These are phyloP conservation scores for Halictus ligatus DNA, from an alignment of 2,888 invertebrate species.

Conservation along the genomic window DNA sequence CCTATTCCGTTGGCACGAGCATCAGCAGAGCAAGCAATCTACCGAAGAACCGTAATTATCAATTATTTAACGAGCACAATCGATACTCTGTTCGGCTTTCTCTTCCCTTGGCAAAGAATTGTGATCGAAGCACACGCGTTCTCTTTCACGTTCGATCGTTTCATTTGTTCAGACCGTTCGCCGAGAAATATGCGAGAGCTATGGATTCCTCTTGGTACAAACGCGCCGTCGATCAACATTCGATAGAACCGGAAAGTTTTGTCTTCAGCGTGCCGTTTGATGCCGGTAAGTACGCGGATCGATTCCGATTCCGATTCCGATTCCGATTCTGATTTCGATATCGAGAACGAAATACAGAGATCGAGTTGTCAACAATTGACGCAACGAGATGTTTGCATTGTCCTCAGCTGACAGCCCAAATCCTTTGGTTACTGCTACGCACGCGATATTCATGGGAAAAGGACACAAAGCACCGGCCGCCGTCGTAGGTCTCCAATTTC, in stretches of 20 bases:
- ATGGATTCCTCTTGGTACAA: constrained; percentile 96
- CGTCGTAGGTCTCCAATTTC: constrained; percentile 96
- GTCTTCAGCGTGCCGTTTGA: constrained; percentile 95
- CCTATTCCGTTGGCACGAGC: constrained; percentile 94
- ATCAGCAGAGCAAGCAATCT: constrained; percentile 86
- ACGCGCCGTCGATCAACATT: constrained; percentile 95
- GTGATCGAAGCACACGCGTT: neutral
- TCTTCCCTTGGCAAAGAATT: neutral
- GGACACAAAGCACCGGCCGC: constrained; percentile 95
- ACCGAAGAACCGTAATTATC: constrained; percentile 89
- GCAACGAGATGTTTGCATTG: constrained; percentile 6
- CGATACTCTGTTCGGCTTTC: neutral
- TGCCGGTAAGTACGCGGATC: constrained; percentile 84
- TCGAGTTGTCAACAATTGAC: neutral
- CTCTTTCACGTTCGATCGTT: neutral
- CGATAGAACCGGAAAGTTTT: constrained; percentile 94
- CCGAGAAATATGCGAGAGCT: constrained; percentile 91
- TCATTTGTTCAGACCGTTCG: constrained; percentile 89
- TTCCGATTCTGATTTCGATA: too few species aligned
- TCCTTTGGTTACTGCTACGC: constrained; percentile 94
- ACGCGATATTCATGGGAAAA: constrained; percentile 94
- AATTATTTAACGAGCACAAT: neutral
- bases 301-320: neutral
- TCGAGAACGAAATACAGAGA: neutral
- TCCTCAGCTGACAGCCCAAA: constrained; percentile 84